Evolutionary conservation across 2,797 vertebrate genomes (phyloP).

Genomic region (Artibeus jamaicensis): DNA sequence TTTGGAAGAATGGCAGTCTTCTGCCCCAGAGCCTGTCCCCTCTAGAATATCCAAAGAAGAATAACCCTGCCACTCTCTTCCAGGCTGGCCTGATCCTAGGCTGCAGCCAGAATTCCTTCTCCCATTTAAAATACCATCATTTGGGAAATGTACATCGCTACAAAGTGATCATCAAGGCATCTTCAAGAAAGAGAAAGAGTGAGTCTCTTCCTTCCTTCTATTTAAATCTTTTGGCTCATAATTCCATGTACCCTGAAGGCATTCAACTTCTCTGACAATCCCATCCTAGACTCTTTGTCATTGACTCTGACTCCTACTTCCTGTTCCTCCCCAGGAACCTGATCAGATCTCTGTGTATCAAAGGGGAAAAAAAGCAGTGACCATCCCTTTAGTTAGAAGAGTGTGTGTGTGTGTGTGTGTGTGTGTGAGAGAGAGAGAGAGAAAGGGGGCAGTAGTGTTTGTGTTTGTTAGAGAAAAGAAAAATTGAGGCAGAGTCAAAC

Average conservation of each 20-base stretch:
- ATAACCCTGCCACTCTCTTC: not conserved
- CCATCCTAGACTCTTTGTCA: not conserved
- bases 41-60: not conserved
- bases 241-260: not conserved
- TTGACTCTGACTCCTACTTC: not conserved
- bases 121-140: not conserved
- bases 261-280: not conserved
- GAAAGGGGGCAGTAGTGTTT: not conserved
- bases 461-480: not conserved
- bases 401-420: not conserved
- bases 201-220: not conserved
- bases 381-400: not conserved
- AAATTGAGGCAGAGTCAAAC: not conserved
- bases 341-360: not conserved
- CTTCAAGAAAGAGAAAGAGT: not conserved
- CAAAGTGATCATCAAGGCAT: not conserved
- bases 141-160: not conserved
- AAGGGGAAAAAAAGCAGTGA: not conserved
- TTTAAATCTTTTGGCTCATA: not conserved
- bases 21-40: not conserved
- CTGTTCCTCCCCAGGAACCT: not conserved
- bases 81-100: not conserved
- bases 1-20: not conserved
- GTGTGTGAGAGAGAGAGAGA: too few relatives aligned
- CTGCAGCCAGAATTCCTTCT: not conserved